A percentile compares a stretch with the other conserved stretches of the same genome.
Evolutionary conservation across 2,113 vertebrate species (phyloP).

Genomic region (Odocoileus virginianus): DNA sequence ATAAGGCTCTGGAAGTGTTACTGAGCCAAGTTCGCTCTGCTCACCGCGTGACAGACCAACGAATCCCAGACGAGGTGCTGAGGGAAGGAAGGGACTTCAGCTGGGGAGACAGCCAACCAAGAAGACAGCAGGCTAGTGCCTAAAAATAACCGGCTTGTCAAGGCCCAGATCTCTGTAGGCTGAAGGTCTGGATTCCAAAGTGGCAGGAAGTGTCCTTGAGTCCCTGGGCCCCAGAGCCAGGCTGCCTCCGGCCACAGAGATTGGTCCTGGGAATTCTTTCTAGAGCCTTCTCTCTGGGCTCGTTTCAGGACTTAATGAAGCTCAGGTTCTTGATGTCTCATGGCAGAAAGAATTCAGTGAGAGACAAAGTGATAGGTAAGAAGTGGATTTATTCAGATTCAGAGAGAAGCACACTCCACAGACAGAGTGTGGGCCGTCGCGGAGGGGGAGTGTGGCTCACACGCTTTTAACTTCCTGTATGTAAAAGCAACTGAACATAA

Average conservation of each 20-base stretch:
- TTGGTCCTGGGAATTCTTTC: background rate
- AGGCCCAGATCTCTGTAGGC: background rate
- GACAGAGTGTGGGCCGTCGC: background rate
- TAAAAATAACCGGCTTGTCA: background rate
- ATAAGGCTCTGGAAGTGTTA: background rate
- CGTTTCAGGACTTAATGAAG: background rate
- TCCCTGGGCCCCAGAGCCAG: background rate
- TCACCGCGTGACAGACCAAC: background rate
- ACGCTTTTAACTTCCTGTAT: background rate
- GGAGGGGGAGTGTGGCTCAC: background rate
- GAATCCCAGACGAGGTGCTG: background rate
- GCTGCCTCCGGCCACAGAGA: background rate
- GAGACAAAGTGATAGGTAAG: background rate
- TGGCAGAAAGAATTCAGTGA: background rate
- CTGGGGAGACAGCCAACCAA: background rate
- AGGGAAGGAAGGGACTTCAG: background rate
- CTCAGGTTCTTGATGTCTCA: background rate
- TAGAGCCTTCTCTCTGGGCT: background rate
- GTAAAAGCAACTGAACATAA: background rate
- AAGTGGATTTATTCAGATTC: background rate
- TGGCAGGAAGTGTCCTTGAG: background rate
- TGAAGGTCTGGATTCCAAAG: background rate
- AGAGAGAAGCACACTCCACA: background rate
- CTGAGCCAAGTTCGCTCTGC: background rate
- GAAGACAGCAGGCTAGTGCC: background rate